Conservation (phyloP, 1,140 invertebrate genomes). For the Hormaphis cornu region DNA sequence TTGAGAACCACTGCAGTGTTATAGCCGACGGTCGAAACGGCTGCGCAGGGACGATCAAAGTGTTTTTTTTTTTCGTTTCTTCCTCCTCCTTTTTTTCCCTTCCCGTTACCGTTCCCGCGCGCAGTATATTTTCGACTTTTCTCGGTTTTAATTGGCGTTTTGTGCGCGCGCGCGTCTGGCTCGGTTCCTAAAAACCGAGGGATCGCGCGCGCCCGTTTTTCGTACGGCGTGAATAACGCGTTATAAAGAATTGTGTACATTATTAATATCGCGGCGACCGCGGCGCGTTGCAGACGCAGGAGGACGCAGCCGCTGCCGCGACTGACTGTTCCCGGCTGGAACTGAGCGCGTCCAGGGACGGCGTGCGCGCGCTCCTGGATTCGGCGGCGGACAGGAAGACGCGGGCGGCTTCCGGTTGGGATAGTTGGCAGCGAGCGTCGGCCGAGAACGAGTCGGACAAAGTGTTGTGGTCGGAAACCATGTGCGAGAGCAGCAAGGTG, state of each 20-base stretch:
- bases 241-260: no score
- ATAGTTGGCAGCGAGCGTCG: slow-evolving; percentile 56
- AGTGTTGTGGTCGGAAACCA: slow-evolving; percentile 57
- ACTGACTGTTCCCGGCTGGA: slow-evolving; percentile 68
- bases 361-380: slow-evolving; percentile 60
- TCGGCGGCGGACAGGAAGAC: slow-evolving; percentile 58
- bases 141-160: slow-evolving; percentile 20
- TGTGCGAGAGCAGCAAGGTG: slow-evolving; percentile 65
- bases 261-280: background rate
- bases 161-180: background rate
- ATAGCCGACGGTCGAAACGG: background rate
- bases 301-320: no score
- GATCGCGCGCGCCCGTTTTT: background rate
- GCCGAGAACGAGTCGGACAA: slow-evolving; percentile 55
- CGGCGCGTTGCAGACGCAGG: slow-evolving; percentile 27
- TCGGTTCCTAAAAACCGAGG: no score
- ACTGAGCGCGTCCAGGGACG: slow-evolving; percentile 55
- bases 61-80: background rate
- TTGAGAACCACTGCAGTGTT: no score
- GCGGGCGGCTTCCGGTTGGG: slow-evolving; percentile 55
- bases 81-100: background rate
- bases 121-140: slow-evolving; percentile 16
- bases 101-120: background rate
- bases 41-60: background rate
- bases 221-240: no score